A percentile compares a stretch with the other conserved stretches of the same genome.
These are phyloP conservation scores for Corythoichthys intestinalis DNA, from an alignment of 2,113 vertebrate species.

Conservation along the genomic window DNA sequence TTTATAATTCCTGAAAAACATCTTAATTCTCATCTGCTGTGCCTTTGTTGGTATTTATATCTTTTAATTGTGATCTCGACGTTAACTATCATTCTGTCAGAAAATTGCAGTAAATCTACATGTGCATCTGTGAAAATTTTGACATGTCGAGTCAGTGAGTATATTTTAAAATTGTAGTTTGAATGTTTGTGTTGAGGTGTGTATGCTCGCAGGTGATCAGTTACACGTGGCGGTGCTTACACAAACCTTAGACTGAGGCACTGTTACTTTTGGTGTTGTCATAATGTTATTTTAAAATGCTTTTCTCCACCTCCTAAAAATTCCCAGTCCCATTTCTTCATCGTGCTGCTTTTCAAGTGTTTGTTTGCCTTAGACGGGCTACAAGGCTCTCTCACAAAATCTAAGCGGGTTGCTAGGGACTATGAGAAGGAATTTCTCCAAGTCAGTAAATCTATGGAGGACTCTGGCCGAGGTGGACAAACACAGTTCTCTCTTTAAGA, in stretches of 20 bases:
- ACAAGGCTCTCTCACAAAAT: conserved; percentile 37
- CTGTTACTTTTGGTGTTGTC: conserved; percentile 35
- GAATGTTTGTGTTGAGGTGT: conserved; percentile 19
- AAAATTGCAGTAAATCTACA: background rate
- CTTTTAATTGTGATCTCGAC: background rate
- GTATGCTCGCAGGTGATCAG: conserved; percentile 26
- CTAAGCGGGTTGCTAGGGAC: conserved; percentile 57
- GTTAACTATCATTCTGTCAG: background rate
- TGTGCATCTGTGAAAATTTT: background rate
- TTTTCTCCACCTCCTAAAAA: conserved; percentile 28
- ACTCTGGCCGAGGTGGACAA: conserved; percentile 46
- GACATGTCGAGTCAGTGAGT: background rate
- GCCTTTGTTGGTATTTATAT: conserved; percentile 17
- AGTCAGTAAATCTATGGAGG: conserved; percentile 54
- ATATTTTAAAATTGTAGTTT: conserved; percentile 9
- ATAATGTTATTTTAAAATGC: conserved; percentile 56
- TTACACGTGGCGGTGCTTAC: conserved; percentile 7
- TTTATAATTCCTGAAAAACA: background rate
- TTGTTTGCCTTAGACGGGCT: conserved; percentile 62
- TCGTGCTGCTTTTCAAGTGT: conserved; percentile 45
- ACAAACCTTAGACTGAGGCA: conserved; percentile 26
- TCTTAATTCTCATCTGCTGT: conserved; percentile 7
- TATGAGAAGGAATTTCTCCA: conserved; percentile 61
- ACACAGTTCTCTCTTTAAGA: conserved; percentile 43
- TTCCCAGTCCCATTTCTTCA: conserved; percentile 39